A percentile compares a stretch with the other conserved stretches of the same genome.
These are phyloP conservation scores for Colostygia pectinataria DNA, from an alignment of 2,888 invertebrate genomes.

Conservation along the genomic window DNA sequence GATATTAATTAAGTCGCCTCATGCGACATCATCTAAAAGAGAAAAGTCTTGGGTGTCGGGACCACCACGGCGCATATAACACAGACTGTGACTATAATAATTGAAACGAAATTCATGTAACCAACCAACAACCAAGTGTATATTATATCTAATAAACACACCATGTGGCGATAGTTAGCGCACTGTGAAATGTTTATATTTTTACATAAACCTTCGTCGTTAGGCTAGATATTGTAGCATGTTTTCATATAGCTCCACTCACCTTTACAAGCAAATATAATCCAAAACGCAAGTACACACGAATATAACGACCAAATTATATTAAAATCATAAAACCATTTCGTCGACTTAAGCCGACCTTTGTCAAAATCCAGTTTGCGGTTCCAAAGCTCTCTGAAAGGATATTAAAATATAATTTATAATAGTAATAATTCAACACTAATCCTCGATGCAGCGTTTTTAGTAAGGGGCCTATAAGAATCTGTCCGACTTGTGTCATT, in stretches of 20 bases:
- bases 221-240: slow-evolving; percentile 12
- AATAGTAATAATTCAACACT: slow-evolving; percentile 51
- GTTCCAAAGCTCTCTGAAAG: slow-evolving; percentile 42
- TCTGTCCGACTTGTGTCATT: slow-evolving; percentile 1
- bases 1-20: no score
- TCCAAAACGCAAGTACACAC: slow-evolving; percentile 13
- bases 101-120: no score
- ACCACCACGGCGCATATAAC: no score
- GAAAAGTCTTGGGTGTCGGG: no score
- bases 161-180: neutral
- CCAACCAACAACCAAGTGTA: no score
- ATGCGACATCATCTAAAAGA: no score
- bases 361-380: slow-evolving; percentile 48
- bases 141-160: no score
- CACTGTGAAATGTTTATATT: neutral
- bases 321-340: slow-evolving; percentile 42
- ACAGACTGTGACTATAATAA: no score
- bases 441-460: slow-evolving; percentile 40
- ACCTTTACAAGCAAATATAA: slow-evolving; percentile 14
- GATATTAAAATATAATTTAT: slow-evolving; percentile 54
- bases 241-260: slow-evolving; percentile 5
- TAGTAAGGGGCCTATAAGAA: slow-evolving; percentile 30
- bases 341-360: slow-evolving; percentile 45
- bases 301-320: slow-evolving; percentile 29
- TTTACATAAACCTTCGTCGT: no score